A percentile compares a stretch with the other conserved stretches of the same genome.
These are phyloP conservation scores for Clarias gariepinus DNA, from an alignment of 2,113 vertebrate genomes.

Conservation along the genomic window DNA sequence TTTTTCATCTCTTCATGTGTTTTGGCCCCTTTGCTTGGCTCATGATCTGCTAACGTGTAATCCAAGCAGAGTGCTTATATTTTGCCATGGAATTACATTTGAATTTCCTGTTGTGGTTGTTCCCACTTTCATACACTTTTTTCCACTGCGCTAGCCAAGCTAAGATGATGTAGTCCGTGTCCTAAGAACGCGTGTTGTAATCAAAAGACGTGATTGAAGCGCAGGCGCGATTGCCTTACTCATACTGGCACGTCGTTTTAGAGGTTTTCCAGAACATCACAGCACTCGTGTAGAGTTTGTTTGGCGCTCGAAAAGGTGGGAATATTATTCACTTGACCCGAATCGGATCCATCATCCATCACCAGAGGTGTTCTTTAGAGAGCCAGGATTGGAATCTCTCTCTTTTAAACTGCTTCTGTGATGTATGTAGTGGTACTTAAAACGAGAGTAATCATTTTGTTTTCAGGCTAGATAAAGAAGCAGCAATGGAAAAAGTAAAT, in stretches of 20 bases:
- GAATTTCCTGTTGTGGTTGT: slow-evolving; percentile 40
- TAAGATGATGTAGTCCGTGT: slow-evolving; percentile 30
- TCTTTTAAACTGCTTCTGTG: not conserved
- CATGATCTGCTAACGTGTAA: slow-evolving; percentile 29
- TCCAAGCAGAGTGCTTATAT: slow-evolving; percentile 34
- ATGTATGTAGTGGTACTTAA: not conserved
- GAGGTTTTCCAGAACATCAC: slow-evolving; percentile 38
- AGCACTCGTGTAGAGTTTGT: slow-evolving; percentile 31
- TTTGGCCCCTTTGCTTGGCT: slow-evolving; percentile 21
- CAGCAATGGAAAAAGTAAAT: not conserved
- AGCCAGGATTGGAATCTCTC: not conserved
- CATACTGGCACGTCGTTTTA: slow-evolving; percentile 33
- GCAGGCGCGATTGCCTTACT: slow-evolving; percentile 28
- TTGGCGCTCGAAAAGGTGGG: slow-evolving; percentile 37
- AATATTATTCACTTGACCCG: slow-evolving; percentile 38
- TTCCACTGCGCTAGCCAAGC: slow-evolving; percentile 39
- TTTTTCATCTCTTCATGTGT: slow-evolving; percentile 18
- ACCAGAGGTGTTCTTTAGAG: not conserved
- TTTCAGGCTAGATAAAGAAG: not conserved
- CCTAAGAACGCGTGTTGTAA: slow-evolving; percentile 38
- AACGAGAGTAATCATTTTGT: not conserved
- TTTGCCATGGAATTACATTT: slow-evolving; percentile 37
- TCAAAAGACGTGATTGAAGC: slow-evolving; percentile 45
- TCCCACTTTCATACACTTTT: slow-evolving; percentile 27
- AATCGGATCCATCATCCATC: slow-evolving; percentile 17